Conservation (phyloP, 2,888 invertebrate species). For the Eupithecia exiguata region DNA sequence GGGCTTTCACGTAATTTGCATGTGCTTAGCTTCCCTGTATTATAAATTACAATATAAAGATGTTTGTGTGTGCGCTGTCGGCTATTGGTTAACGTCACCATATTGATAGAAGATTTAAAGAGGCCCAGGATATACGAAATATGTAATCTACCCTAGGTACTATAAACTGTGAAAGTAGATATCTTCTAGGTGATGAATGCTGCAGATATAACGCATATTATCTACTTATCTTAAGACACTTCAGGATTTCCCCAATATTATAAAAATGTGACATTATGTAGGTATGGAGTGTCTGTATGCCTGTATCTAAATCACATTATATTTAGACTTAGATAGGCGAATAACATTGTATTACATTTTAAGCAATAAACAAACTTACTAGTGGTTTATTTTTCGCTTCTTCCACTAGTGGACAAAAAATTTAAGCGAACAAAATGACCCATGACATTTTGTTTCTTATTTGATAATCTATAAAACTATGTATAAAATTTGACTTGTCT, state of each 20-base stretch:
- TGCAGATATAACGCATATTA: not conserved
- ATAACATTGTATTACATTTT: too few species aligned
- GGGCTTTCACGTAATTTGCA: constrained; percentile 25
- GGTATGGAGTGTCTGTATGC: not conserved
- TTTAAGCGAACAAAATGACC: too few species aligned
- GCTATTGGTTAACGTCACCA: not conserved
- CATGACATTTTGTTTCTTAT: too few species aligned
- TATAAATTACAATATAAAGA: not conserved
- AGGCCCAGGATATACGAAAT: not conserved
- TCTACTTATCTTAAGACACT: not conserved
- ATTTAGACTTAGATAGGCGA: too few species aligned
- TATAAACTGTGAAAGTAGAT: not conserved
- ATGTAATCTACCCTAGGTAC: not conserved
- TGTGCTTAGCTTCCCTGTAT: constrained; percentile 18
- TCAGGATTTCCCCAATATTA: not conserved
- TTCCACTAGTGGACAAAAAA: too few species aligned
- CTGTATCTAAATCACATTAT: too few species aligned
- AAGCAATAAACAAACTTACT: too few species aligned
- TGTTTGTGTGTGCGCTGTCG: constrained; percentile 13
- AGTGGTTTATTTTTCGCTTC: too few species aligned
- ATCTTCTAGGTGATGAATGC: not conserved
- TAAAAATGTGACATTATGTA: not conserved
- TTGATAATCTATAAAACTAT: too few species aligned
- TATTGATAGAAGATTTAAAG: not conserved
- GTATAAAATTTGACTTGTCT: too few species aligned